These are phyloP conservation scores for Clarias platycephalus DNA, from an alignment of 2,797 vertebrate genomes.

Conservation along the genomic window DNA sequence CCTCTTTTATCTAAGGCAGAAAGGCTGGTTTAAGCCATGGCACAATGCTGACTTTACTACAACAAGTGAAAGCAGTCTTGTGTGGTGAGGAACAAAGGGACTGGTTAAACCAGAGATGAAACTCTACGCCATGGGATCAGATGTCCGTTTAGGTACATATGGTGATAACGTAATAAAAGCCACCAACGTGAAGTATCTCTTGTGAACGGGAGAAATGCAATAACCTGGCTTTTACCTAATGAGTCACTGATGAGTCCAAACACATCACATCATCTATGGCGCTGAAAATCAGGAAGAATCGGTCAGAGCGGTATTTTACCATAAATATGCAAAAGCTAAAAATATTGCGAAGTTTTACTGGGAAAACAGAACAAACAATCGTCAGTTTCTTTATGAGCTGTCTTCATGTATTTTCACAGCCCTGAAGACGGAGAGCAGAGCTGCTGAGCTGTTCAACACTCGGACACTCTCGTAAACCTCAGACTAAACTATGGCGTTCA, in stretches of 20 bases:
- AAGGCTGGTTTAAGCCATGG: not conserved
- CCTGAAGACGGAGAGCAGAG: not conserved
- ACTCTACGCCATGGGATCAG: not conserved
- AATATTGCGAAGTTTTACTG: not conserved
- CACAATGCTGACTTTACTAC: not conserved
- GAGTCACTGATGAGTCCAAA: conserved; percentile 1
- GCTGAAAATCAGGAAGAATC: not conserved
- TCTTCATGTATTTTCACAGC: not conserved
- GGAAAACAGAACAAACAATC: not conserved
- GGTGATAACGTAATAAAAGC: not conserved
- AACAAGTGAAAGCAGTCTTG: not conserved
- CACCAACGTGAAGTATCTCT: not conserved
- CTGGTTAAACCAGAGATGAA: conserved; percentile 9
- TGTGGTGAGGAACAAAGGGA: not conserved
- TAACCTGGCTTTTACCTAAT: not conserved
- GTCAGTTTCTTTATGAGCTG: not conserved
- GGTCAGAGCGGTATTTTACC: not conserved
- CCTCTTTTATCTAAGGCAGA: not conserved
- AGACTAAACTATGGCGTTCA: not conserved
- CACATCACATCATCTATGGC: not conserved
- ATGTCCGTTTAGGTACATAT: not conserved
- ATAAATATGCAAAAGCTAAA: not conserved
- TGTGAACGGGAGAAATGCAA: not conserved
- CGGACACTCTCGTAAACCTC: not conserved
- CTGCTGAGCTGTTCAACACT: not conserved